Evolutionary conservation across 2,113 vertebrate species (phyloP), one percentile per base, ranked within the genome.

Genomic region (Mus pahari): DNA sequence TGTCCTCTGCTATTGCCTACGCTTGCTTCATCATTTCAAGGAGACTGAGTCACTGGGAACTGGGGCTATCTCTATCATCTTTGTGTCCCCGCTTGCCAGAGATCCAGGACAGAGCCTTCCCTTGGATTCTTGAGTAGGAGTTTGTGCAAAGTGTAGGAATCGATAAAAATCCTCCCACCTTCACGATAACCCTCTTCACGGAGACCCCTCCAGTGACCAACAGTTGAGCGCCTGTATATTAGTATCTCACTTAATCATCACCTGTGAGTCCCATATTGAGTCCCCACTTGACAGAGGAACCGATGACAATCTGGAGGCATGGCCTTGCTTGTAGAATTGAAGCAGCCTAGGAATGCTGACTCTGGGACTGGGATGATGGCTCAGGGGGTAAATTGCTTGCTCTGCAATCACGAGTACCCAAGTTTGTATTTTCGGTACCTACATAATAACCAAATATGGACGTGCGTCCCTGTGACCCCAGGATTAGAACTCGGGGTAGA

Each of bases 11-110:
- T 17, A 45, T 70, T 33, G 36, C 4, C 2, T 5, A 16, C 7
- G 19, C 71, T 84, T 8, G 28, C 71, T 84, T 42, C 20, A 0
- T 45, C 79, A 66, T 75, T 83, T 81, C 96, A 71, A 90, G 92
- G 94, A 81, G 74, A 45, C 0, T n/a, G 75, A 86, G 68, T 90
- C 91, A 62, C 96, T 42, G 81, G 95, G 89, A n/a, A n/a, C 42
- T 0, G 66, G 73, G 45, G 36, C 86, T 60, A 24, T 36, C 74
- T 86, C 42, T 31, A 82, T 84, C 24, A 0, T 55, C 81, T 78
- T 66, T 39, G 86, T 86, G 19, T 12, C 19, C 42, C 42, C 28
- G 17, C n/a, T 9, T 39, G 7, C 8, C 45, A 2, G 3, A 79
- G 70, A 82, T 75, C 55, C 78, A 58, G 84, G 14, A 66, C 64